A percentile compares a stretch with the other conserved stretches of the same genome.
Evolutionary conservation across 2,888 invertebrate species (phyloP).

Genomic region (Germaria angustata): DNA sequence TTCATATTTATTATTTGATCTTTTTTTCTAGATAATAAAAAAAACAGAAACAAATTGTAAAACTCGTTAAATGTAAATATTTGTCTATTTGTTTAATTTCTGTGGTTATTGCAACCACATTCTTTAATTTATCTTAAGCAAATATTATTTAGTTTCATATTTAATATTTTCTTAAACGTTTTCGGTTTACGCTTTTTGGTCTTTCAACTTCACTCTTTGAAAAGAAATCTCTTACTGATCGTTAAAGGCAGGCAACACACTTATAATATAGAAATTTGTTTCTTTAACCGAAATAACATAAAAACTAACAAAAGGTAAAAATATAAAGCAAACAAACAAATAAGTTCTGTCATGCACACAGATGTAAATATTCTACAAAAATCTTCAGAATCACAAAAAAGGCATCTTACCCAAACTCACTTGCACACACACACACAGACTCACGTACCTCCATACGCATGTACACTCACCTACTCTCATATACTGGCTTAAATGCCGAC

Average conservation of each 20-base stretch:
- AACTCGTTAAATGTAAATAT: constrained; percentile 1
- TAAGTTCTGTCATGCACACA: constrained; percentile 25
- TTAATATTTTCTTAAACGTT: background rate
- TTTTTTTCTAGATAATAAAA: background rate
- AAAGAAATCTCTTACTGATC: constrained; percentile 65
- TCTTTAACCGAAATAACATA: constrained; percentile 45
- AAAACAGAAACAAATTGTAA: background rate
- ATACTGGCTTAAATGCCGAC: background rate
- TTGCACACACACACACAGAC: constrained; percentile 6
- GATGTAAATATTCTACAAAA: constrained; percentile 44
- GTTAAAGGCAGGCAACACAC: constrained; percentile 52
- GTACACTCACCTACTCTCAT: background rate
- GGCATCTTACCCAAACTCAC: constrained; percentile 40
- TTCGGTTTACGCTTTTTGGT: constrained; percentile 14
- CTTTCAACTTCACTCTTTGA: constrained; percentile 57
- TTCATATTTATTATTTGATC: constrained; percentile 24
- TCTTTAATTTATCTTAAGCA: constrained; percentile 43
- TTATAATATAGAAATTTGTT: constrained; percentile 56
- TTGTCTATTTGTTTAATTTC: constrained; percentile 1
- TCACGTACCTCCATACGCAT: background rate
- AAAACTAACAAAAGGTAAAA: constrained; percentile 51
- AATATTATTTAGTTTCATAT: constrained; percentile 31
- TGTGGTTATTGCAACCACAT: constrained; percentile 18
- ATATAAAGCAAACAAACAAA: constrained; percentile 49
- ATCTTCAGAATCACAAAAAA: constrained; percentile 39